A percentile compares a stretch with the other conserved stretches of the same genome.
These are phyloP conservation scores for Catharus minimus DNA, from an alignment of 2,113 vertebrate genomes.

Conservation along the genomic window DNA sequence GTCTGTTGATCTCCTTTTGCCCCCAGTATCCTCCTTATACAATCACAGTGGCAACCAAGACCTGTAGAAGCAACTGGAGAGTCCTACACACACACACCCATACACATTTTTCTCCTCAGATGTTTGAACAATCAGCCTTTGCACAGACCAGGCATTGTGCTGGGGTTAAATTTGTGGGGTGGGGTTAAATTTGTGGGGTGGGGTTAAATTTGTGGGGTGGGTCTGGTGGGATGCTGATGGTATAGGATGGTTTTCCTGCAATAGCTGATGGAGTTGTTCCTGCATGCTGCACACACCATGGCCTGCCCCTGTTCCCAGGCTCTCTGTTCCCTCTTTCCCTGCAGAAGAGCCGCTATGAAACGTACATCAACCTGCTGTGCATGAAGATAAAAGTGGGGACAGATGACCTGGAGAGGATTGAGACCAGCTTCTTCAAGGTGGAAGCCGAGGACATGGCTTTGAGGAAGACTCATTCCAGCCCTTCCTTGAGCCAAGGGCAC, in stretches of 20 bases:
- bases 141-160: background rate
- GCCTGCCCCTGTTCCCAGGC: background rate
- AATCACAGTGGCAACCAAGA: background rate
- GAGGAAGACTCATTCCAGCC: constrained; percentile 93
- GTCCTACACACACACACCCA: background rate
- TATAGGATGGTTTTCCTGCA: background rate
- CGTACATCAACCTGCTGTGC: constrained; percentile 89
- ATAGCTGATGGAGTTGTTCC: background rate
- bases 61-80: background rate
- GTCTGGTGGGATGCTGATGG: background rate
- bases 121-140: background rate
- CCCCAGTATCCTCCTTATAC: background rate
- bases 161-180: background rate
- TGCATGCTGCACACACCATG: background rate
- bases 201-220: background rate
- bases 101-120: background rate
- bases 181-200: background rate
- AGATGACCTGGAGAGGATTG: constrained; percentile 93
- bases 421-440: constrained; percentile 83
- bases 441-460: constrained; percentile 82
- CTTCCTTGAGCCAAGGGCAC: constrained; percentile 89
- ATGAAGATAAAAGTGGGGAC: constrained; percentile 87
- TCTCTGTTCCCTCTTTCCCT: constrained; percentile 33
- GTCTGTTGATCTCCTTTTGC: background rate
- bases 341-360: constrained; percentile 95